phyloP scores from a whole-genome alignment of 2,888 invertebrate species.

The Orgyia antiqua region DNA sequence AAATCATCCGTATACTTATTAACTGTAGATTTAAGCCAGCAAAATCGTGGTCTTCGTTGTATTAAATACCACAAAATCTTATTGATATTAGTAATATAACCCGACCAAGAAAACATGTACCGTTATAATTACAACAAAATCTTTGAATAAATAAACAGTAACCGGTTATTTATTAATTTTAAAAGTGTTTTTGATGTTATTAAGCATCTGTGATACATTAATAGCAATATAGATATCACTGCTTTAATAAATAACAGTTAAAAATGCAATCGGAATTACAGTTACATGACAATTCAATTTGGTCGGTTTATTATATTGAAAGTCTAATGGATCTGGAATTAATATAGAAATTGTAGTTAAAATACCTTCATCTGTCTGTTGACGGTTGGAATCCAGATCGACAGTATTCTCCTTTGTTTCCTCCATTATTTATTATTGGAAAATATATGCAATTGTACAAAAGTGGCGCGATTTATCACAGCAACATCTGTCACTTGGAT shows the following conservation, averaged over 20 bases:
- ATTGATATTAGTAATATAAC: slow-evolving; percentile 53
- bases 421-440: slow-evolving; percentile 42
- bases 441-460: slow-evolving; percentile 28
- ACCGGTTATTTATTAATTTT: no score
- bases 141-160: no score
- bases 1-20: no score
- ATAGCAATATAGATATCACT: no score
- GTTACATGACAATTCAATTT: slow-evolving; percentile 25
- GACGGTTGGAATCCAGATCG: slow-evolving; percentile 35
- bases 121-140: neutral
- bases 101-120: slow-evolving; percentile 28
- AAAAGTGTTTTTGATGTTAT: no score
- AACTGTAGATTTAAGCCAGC: no score
- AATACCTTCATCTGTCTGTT: slow-evolving; percentile 39
- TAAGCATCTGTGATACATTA: no score
- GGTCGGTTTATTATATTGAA: slow-evolving; percentile 44
- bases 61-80: slow-evolving; percentile 23
- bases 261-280: slow-evolving; percentile 6
- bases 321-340: no score
- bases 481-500: slow-evolving; percentile 59
- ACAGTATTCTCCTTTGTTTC: slow-evolving; percentile 34
- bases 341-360: no score
- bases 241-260: neutral
- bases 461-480: slow-evolving; percentile 58
- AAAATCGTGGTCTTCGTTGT: no score